Percentiles rank a stretch among this genome's conserved stretches.
Conservation (phyloP, 2,888 invertebrate species). For the Pristionchus exspectatus region DNA sequence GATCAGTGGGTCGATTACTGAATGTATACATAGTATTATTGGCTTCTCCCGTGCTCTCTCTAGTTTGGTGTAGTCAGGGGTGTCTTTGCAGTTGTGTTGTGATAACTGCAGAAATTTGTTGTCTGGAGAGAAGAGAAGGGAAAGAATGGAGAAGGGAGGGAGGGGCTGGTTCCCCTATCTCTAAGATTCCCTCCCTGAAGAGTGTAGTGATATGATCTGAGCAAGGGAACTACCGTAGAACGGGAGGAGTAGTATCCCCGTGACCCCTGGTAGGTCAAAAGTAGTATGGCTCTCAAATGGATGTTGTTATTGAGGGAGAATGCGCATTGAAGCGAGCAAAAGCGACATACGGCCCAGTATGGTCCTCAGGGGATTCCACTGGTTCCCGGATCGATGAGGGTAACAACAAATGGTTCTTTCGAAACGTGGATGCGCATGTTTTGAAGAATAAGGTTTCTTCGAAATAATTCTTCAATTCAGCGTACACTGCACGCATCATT, state of each 20-base stretch:
- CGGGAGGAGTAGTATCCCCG: background rate
- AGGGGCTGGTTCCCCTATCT: background rate
- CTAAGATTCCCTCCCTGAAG: background rate
- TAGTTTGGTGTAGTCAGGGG: background rate
- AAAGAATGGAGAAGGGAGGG: background rate
- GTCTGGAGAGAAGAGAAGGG: constrained; percentile 1
- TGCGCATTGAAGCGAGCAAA: background rate
- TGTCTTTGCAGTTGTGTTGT: constrained; percentile 4
- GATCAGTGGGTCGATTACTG: background rate
- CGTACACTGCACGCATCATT: background rate
- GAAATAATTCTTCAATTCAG: background rate
- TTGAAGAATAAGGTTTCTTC: no score
- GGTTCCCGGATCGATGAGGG: constrained; percentile 11
- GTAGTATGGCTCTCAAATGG: background rate
- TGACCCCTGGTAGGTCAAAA: background rate
- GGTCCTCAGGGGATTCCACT: background rate
- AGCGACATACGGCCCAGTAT: background rate
- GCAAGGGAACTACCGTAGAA: background rate
- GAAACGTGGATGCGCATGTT: no score
- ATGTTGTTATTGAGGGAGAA: constrained; percentile 4
- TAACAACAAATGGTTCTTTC: background rate
- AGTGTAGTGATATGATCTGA: background rate
- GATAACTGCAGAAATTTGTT: constrained; percentile 18
- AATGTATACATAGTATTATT: background rate
- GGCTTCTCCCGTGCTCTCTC: background rate